Evolutionary conservation across 2,797 vertebrate genomes (phyloP), one percentile per base, ranked within the genome.

Genomic region (Leucoraja ocellata): DNA sequence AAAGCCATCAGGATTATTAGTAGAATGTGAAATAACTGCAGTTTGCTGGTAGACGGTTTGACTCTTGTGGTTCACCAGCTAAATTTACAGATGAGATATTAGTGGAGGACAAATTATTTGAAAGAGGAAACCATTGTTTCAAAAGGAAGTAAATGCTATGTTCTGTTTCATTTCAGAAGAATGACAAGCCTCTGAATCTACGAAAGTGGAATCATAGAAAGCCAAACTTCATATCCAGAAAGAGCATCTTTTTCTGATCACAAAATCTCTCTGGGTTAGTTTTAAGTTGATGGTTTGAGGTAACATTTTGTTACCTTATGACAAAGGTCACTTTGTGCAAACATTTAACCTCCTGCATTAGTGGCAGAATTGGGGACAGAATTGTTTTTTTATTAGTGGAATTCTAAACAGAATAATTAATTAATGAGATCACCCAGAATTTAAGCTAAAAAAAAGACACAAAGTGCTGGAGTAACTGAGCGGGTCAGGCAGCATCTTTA

Each of bases 131-230:
- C 90, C 39, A 28, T 4, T 25, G 18, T n/a, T 76, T 39, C 28
- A n/a, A 92, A 74, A 39, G 68, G 88, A 71, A 91, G 25, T 8
- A 11, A 11, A 6, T 13, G 71, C 65, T 91, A 21, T 2, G 0
- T 25, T 91, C 1, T 46, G 90, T 91, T 76, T 92, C 71, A 58
- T 76, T 92, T 92, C 73, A 76, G 90, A 76, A 68, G 28, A 32
- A 92, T 39, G 25, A 39, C 28, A 28, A 14, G 9, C 39, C 28
- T 54, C 14, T 86, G 23, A 61, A 28, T 28, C 58, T 86, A 61
- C 1, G 23, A 92, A 58, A 16, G 71, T 18, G 21, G 90, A 92
- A 76, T 74, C 36, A 46, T 76, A 25, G 32, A 91, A 4, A 21
- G 88, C 18, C 2, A 92, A 36, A 4, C 73, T 91, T 91, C 10